These are phyloP conservation scores for Tromatobia lineatoria DNA, from an alignment of 2,888 invertebrate species.

Conservation along the genomic window DNA sequence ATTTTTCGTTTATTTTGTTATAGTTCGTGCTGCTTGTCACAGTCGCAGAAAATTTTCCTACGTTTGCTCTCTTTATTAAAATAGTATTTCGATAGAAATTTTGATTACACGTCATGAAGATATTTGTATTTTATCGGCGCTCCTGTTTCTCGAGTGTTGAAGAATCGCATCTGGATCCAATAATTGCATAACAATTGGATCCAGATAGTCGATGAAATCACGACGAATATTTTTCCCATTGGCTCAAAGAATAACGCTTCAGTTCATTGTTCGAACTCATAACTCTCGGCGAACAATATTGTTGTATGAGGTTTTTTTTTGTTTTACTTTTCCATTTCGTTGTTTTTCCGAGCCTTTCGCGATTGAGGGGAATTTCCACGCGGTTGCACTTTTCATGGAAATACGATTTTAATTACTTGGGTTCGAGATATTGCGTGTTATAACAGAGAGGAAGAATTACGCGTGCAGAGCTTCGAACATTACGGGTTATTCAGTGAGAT, in stretches of 20 bases:
- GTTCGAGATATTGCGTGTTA: constrained; percentile 48
- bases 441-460: constrained; percentile 22
- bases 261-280: constrained; percentile 6
- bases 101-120: too few relatives aligned
- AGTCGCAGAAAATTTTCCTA: not conserved
- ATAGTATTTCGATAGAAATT: too few relatives aligned
- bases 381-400: constrained; percentile 19
- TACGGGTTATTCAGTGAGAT: constrained; percentile 34
- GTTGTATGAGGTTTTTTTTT: not conserved
- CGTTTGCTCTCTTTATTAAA: too few relatives aligned
- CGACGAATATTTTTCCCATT: not conserved
- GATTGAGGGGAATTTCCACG: not conserved
- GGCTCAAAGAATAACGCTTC: not conserved
- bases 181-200: too few relatives aligned
- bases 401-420: constrained; percentile 43
- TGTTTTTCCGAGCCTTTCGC: not conserved
- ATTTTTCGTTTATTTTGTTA: not conserved
- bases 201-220: constrained; percentile 41
- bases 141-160: constrained; percentile 18
- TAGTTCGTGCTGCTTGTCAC: not conserved
- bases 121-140: not conserved
- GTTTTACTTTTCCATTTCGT: not conserved
- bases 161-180: constrained; percentile 25
- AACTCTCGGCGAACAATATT: not conserved
- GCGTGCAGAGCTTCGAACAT: constrained; percentile 16